phyloP scores from a whole-genome alignment of 2,888 invertebrate genomes.

The Papilio demoleus region DNA sequence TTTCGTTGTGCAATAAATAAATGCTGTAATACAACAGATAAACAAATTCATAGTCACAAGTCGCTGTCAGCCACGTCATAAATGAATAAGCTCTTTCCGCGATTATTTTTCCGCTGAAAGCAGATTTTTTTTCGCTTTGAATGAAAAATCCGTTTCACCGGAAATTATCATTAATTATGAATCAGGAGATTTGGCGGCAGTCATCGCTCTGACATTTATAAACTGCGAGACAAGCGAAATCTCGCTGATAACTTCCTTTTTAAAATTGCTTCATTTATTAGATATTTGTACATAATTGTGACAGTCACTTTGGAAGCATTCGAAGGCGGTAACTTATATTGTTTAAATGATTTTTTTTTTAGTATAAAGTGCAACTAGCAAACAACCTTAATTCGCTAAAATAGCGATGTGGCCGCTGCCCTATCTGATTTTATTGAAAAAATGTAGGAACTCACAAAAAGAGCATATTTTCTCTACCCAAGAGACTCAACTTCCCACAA shows the following conservation, averaged over 20 bases:
- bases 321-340: background rate
- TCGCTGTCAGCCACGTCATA: slow-evolving; percentile 58
- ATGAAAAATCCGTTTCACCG: slow-evolving; percentile 74
- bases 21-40: background rate
- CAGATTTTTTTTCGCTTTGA: slow-evolving; percentile 66
- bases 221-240: slow-evolving; percentile 56
- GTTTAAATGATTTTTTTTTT: no score
- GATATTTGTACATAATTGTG: background rate
- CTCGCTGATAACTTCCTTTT: slow-evolving; percentile 27
- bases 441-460: no score
- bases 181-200: slow-evolving; percentile 63
- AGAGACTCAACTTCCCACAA: no score
- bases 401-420: no score
- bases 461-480: no score
- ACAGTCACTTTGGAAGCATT: background rate
- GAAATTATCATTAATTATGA: slow-evolving; percentile 83
- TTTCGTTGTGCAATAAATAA: background rate
- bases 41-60: slow-evolving; percentile 49
- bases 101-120: slow-evolving; percentile 72
- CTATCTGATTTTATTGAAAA: no score
- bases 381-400: no score
- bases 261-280: slow-evolving; percentile 20
- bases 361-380: no score
- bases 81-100: slow-evolving; percentile 68
- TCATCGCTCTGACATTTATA: slow-evolving; percentile 65